Evolutionary conservation across 2,888 invertebrate species (phyloP), one percentile per base, ranked within the genome.

Genomic region (Cheilosia pagana): DNA sequence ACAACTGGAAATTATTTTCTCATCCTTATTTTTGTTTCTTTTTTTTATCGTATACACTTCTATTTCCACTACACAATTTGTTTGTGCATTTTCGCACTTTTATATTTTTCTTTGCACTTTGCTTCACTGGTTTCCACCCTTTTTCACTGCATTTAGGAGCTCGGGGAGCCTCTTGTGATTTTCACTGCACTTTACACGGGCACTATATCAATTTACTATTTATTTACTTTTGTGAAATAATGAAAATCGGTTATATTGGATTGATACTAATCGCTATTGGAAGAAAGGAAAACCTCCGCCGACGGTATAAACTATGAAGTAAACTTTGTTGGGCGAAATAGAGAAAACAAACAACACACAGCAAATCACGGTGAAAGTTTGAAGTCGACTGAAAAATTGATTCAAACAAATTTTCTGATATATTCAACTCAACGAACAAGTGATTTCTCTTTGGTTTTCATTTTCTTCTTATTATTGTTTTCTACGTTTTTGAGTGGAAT

Each of bases 41-140:
- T 57, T 74, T 57, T 35, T 35, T 35, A 35, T 35, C 31, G 0
- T 12, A 31, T 53, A 62, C 10, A 28, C 19, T 43, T 57, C 52
- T 25, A 23, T 75, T 28, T 55, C 72, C 67, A 78, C 50, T 41
- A 76, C 65, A 81, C 45, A 67, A 81, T 81, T 85, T 85, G 85
- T 81, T 85, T 85, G 85, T 85, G 85, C 85, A 85, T 81, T 75
- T 83, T 85, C 50, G 81, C 81, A 81, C 85, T 76, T 67, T 79
- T 67, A 79, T 71, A 75, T 65, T 74, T 60, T 53, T 48, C 52
- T 60, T 72, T 39, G 39, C 68, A 72, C 57, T 74, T 79, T 79
- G 31, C 79, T 79, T 74, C 68, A 79, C 74, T 70, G 81, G 85
- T 85, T 85, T 85, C 85, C 85, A 85, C 85, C 85, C 85, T 85